Conservation (phyloP, 64 coral and sea anemone species). For the Dendronephthya gigantea region DNA sequence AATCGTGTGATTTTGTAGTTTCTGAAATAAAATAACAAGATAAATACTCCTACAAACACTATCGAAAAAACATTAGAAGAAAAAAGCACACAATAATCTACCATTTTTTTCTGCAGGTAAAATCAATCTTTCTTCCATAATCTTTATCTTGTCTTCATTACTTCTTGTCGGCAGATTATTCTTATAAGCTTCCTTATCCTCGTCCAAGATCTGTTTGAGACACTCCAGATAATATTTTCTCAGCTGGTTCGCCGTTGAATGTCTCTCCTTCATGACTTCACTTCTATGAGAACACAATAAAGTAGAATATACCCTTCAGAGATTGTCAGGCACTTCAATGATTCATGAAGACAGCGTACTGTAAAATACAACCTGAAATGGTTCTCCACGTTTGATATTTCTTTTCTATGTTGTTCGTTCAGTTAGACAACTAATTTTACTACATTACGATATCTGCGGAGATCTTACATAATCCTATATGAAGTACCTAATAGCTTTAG, state of each 20-base stretch:
- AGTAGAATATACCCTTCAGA: too few species aligned
- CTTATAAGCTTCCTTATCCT: constrained; percentile 45
- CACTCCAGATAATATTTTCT: constrained; percentile 96
- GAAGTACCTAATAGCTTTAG: constrained; percentile 79
- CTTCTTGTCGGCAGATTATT: constrained; percentile 36
- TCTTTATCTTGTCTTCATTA: constrained; percentile 50
- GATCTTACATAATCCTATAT: too few species aligned
- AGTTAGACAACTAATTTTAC: too few species aligned
- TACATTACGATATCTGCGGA: neutral
- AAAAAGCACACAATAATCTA: neutral
- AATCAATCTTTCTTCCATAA: constrained; percentile 36
- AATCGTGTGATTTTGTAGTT: neutral
- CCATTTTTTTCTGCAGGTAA: neutral
- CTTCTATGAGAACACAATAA: constrained; percentile 20
- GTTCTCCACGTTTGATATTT: too few species aligned
- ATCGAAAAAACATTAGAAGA: neutral
- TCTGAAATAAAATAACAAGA: neutral
- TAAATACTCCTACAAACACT: neutral
- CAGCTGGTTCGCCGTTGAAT: constrained; percentile 74
- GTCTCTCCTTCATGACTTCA: constrained; percentile 82
- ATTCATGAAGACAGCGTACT: too few species aligned
- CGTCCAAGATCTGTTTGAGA: constrained; percentile 76
- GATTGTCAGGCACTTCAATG: neutral
- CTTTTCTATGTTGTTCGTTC: too few species aligned
- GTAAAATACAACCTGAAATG: too few species aligned